These are phyloP conservation scores for Bradypodion pumilum DNA, from an alignment of 2,797 vertebrate genomes.

Conservation along the genomic window DNA sequence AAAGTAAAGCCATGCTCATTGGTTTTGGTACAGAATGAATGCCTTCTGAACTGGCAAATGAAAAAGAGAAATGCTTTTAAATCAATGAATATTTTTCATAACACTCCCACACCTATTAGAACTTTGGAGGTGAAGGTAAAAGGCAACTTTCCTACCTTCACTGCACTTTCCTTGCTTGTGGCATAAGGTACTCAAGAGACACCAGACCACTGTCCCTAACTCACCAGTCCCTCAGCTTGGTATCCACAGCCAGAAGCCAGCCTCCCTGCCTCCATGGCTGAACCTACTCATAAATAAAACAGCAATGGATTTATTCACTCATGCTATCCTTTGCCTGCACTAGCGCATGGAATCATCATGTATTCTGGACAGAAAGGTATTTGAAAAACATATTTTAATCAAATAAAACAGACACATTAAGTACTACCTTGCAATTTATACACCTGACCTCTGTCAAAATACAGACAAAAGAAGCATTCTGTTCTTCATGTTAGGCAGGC, in stretches of 20 bases:
- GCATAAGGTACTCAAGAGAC: neutral
- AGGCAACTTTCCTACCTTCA: neutral
- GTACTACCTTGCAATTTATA: neutral
- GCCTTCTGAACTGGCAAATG: neutral
- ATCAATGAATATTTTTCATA: no score
- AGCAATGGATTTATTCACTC: neutral
- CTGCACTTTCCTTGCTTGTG: neutral
- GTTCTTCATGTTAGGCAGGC: neutral
- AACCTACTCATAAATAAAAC: neutral
- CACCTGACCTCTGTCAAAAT: neutral
- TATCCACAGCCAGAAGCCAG: neutral
- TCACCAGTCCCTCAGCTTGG: neutral
- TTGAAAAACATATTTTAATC: neutral
- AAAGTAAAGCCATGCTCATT: neutral
- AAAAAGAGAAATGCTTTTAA: neutral
- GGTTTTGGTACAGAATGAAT: neutral
- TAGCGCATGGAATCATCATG: neutral
- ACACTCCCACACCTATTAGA: neutral
- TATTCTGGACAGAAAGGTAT: neutral
- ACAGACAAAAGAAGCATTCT: neutral
- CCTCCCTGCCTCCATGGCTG: neutral
- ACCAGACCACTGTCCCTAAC: neutral
- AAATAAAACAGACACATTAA: neutral
- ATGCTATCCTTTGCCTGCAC: neutral
- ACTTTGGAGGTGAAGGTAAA: neutral